Conservation (phyloP, 2,113 vertebrate species). For the Garra rufa region DNA sequence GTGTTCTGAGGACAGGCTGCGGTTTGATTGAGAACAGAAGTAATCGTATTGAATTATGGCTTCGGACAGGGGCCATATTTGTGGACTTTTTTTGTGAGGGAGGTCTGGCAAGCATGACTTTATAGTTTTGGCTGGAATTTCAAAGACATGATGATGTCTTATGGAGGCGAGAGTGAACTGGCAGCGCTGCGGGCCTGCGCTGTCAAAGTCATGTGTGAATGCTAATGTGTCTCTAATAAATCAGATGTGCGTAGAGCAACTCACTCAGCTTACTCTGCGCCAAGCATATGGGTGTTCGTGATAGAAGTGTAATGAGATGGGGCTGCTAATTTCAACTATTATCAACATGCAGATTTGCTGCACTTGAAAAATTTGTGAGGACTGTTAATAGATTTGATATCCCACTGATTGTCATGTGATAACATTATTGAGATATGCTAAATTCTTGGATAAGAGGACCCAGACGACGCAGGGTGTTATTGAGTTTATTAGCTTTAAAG, state of each 20-base stretch:
- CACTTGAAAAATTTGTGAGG: neutral
- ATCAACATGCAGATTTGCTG: neutral
- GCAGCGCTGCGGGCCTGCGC: neutral
- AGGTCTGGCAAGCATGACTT: slow-evolving; percentile 15
- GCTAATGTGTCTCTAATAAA: slow-evolving; percentile 12
- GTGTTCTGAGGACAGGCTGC: slow-evolving; percentile 13
- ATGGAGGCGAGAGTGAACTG: slow-evolving; percentile 1
- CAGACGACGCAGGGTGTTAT: too few relatives aligned
- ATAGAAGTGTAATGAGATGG: neutral
- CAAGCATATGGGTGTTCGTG: neutral
- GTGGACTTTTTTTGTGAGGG: neutral
- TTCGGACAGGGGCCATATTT: slow-evolving; percentile 27
- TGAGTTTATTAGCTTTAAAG: neutral
- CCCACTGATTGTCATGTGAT: neutral
- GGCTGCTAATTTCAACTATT: neutral
- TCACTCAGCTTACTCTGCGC: neutral
- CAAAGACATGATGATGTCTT: neutral
- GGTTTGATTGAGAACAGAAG: slow-evolving; percentile 28
- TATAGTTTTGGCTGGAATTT: slow-evolving; percentile 12
- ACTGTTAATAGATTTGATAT: neutral
- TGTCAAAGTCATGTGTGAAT: slow-evolving; percentile 4
- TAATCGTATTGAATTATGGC: neutral
- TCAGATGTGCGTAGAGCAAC: neutral
- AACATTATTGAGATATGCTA: neutral
- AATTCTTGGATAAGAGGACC: neutral